Conservation (phyloP, 1,140 invertebrate genomes). For the Triops longicaudatus region DNA sequence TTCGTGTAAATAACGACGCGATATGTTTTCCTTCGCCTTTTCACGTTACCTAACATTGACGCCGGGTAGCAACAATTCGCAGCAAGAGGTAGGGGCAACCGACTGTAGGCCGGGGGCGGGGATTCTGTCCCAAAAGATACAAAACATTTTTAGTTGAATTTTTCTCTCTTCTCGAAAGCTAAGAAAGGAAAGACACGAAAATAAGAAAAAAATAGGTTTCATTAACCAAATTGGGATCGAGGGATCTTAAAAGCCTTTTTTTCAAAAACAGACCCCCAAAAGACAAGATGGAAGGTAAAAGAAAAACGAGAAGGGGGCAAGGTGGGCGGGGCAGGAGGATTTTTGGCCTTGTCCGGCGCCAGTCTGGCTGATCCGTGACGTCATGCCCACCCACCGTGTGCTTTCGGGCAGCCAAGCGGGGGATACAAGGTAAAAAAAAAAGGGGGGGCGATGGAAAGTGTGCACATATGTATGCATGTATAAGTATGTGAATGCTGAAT, state of each 20-base stretch:
- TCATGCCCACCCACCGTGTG: conserved; percentile 9
- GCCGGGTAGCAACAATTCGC: conserved; percentile 9
- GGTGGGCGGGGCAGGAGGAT: conserved; percentile 9
- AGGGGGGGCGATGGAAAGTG: neutral
- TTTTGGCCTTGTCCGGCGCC: conserved; percentile 13
- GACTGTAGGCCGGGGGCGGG: neutral
- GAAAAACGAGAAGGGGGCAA: neutral
- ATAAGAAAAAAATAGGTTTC: neutral
- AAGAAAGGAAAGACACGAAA: neutral
- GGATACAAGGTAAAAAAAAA: conserved; percentile 11
- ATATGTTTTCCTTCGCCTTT: neutral
- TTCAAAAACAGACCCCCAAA: neutral
- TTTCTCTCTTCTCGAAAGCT: neutral
- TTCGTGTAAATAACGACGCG: neutral
- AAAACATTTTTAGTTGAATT: no score
- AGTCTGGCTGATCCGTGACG: conserved; percentile 13
- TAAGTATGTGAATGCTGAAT: no score
- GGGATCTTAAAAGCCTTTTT: neutral
- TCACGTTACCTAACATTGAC: neutral
- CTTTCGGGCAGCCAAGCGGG: neutral
- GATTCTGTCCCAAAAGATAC: neutral
- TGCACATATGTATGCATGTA: neutral
- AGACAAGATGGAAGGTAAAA: neutral
- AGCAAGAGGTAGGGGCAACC: neutral
- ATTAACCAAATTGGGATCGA: neutral